Conservation (phyloP, 37 sponge, comb jelly and placozoan genomes). For the Chondrosia reniformis region DNA sequence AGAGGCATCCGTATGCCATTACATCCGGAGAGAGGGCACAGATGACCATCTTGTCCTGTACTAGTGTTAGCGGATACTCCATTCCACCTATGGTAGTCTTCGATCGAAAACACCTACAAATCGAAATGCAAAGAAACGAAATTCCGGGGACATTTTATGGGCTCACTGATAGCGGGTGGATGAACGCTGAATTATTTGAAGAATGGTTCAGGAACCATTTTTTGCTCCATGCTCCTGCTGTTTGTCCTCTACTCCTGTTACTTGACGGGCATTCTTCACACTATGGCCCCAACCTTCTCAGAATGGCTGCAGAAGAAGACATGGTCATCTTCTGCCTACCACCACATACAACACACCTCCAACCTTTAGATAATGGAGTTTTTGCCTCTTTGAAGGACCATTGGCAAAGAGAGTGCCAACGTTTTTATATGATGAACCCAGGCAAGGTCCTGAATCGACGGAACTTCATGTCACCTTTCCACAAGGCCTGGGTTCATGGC, state of each 20-base stretch:
- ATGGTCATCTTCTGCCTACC: conserved; percentile 47
- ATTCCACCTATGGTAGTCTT: conserved; percentile 56
- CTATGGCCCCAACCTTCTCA: conserved; percentile 21
- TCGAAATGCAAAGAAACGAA: conserved; percentile 21
- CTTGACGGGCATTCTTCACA: conserved; percentile 75
- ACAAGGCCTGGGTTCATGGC: conserved; percentile 42
- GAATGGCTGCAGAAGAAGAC: conserved; percentile 40
- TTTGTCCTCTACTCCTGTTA: conserved; percentile 44
- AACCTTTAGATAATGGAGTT: conserved; percentile 56
- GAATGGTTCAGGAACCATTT: conserved; percentile 47
- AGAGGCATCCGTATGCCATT: not conserved
- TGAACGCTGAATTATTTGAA: conserved; percentile 27
- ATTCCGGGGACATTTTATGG: conserved; percentile 63
- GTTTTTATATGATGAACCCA: conserved; percentile 15
- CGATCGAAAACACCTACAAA: conserved; percentile 17
- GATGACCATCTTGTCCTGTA: conserved; percentile 55
- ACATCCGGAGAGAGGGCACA: conserved; percentile 35
- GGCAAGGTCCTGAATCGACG: conserved; percentile 26
- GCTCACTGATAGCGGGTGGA: conserved; percentile 44
- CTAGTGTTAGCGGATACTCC: conserved; percentile 24
- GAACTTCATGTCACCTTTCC: conserved; percentile 16
- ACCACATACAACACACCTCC: conserved; percentile 66
- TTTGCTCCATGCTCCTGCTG: conserved; percentile 17
- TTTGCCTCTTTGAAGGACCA: conserved; percentile 44
- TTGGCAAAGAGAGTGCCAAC: conserved; percentile 39